Conservation (phyloP, 2,113 vertebrate species). For the Solea senegalensis region DNA sequence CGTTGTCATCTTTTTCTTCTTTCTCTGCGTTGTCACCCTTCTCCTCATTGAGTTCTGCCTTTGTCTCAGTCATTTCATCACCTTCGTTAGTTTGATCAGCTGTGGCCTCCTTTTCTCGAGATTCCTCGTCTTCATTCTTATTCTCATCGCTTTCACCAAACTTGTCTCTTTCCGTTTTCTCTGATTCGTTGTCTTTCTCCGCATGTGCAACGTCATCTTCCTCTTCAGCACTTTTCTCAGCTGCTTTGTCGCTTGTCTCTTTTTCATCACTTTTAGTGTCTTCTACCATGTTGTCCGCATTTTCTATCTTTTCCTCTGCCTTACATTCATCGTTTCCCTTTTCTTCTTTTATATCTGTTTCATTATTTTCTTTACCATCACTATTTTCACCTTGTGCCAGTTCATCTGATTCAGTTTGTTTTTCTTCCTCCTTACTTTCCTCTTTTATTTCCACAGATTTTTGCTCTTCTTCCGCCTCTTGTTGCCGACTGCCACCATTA, state of each 20-base stretch:
- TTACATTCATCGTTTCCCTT: conserved; percentile 7
- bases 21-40: conserved; percentile 4
- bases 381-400: conserved; percentile 5
- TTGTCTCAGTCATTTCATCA: conserved; percentile 3
- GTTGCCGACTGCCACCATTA: conserved; percentile 4
- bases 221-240: neutral
- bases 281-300: conserved; percentile 13
- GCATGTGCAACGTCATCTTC: conserved; percentile 9
- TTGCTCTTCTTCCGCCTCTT: conserved; percentile 33
- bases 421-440: conserved; percentile 12
- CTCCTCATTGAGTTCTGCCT: conserved; percentile 11
- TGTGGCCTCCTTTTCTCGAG: neutral
- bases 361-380: neutral
- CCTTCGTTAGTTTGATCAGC: conserved; percentile 6
- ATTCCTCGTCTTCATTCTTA: neutral
- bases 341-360: neutral
- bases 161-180: conserved; percentile 6
- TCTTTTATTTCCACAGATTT: neutral
- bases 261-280: conserved; percentile 12
- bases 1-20: neutral
- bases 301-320: conserved; percentile 12
- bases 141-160: neutral
- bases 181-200: conserved; percentile 3
- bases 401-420: conserved; percentile 21
- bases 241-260: conserved; percentile 19